A percentile compares a stretch with the other conserved stretches of the same genome.
These are phyloP conservation scores for Dromius quadrimaculatus DNA, from an alignment of 2,888 invertebrate genomes.

Conservation along the genomic window DNA sequence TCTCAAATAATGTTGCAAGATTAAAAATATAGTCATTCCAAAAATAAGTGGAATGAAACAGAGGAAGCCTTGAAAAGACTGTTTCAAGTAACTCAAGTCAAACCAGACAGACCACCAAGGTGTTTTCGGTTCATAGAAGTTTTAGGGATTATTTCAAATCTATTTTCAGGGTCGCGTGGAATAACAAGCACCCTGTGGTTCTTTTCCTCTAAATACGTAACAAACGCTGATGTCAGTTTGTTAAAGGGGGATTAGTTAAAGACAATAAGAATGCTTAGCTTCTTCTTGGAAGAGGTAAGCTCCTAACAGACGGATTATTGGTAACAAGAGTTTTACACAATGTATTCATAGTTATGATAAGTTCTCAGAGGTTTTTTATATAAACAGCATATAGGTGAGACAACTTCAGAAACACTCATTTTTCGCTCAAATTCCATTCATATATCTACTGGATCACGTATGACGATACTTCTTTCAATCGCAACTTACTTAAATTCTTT, in stretches of 20 bases:
- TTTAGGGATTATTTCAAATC: conserved; percentile 20
- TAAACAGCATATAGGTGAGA: too few relatives aligned
- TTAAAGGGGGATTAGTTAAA: conserved; percentile 28
- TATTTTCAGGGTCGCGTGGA: neutral
- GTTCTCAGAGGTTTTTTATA: too few relatives aligned
- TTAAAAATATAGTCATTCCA: neutral
- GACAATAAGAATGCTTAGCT: conserved; percentile 37
- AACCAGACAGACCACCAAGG: conserved; percentile 7
- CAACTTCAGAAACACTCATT: too few relatives aligned
- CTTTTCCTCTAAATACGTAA: conserved; percentile 36
- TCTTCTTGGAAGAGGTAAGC: conserved; percentile 3
- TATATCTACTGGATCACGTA: too few relatives aligned
- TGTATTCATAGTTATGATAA: too few relatives aligned
- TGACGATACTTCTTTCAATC: too few relatives aligned
- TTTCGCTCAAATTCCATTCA: too few relatives aligned
- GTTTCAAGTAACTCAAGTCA: conserved; percentile 3
- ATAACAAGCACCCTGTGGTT: conserved; percentile 12
- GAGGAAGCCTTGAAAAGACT: conserved; percentile 1
- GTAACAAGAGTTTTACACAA: too few relatives aligned
- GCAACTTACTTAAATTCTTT: too few relatives aligned
- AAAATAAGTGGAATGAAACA: too few relatives aligned
- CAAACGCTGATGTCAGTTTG: conserved; percentile 34
- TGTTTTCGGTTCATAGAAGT: conserved; percentile 4
- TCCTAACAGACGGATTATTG: too few relatives aligned
- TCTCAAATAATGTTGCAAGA: neutral